phyloP scores from a whole-genome alignment of 2,113 vertebrate species.

The Patagioenas fasciata region DNA sequence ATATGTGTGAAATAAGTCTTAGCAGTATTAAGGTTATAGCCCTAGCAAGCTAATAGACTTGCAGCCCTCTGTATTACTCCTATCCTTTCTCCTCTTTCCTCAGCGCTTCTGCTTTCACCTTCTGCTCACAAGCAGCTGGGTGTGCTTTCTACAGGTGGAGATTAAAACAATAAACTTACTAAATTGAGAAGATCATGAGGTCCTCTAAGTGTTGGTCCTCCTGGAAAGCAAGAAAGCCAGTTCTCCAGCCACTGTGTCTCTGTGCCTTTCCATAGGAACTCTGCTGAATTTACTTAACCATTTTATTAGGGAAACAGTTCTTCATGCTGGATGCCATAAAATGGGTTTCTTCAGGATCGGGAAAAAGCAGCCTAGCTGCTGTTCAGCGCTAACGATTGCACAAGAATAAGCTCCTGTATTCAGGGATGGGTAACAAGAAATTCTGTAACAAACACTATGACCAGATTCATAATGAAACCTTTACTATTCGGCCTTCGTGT shows the following conservation, averaged over 20 bases:
- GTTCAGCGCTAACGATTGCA: neutral
- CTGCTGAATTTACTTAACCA: neutral
- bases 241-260: neutral
- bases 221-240: neutral
- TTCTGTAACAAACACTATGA: neutral
- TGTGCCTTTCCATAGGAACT: neutral
- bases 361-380: slow-evolving; percentile 12
- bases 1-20: neutral
- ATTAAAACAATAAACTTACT: neutral
- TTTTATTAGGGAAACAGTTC: neutral
- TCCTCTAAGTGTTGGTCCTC: neutral
- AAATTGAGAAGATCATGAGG: neutral
- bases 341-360: slow-evolving; percentile 25
- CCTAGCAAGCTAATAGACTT: neutral
- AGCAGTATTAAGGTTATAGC: neutral
- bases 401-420: slow-evolving; percentile 31
- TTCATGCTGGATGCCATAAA: neutral
- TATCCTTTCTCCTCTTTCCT: neutral
- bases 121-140: neutral
- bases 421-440: neutral
- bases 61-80: neutral
- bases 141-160: neutral
- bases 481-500: neutral
- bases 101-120: neutral
- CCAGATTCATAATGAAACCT: slow-evolving; percentile 49